Evolutionary conservation across 2,888 invertebrate species (phyloP).

Genomic region (Torymus aiolomorphi): DNA sequence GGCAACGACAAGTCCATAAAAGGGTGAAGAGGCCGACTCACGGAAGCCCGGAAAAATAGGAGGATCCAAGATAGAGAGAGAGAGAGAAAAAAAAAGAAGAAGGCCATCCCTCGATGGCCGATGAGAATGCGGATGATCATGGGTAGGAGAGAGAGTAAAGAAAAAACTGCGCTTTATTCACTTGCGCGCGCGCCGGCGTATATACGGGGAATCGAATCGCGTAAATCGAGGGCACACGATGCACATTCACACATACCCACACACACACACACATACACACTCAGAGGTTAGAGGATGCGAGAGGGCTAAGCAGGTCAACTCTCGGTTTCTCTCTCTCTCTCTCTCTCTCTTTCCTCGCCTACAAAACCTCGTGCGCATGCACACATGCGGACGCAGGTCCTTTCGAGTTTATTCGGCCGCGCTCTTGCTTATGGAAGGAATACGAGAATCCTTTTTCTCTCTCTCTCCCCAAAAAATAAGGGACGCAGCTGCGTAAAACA

Average conservation of each 20-base stretch:
- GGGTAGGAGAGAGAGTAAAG: slow-evolving; percentile 24
- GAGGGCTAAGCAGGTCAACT: slow-evolving; percentile 64
- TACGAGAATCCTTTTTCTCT: neutral
- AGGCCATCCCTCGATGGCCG: slow-evolving; percentile 44
- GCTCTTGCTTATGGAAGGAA: too few species aligned
- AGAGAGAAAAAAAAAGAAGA: slow-evolving; percentile 16
- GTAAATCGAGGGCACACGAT: slow-evolving; percentile 66
- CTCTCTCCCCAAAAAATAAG: slow-evolving; percentile 63
- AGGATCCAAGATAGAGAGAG: slow-evolving; percentile 24
- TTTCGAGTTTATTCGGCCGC: slow-evolving; percentile 74
- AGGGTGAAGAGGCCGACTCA: slow-evolving; percentile 45
- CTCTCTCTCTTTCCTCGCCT: too few species aligned
- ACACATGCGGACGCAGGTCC: slow-evolving; percentile 67
- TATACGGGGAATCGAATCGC: slow-evolving; percentile 60
- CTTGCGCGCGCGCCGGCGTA: neutral
- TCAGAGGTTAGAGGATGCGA: slow-evolving; percentile 26
- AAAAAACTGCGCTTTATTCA: neutral
- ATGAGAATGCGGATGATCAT: neutral
- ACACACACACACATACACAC: neutral
- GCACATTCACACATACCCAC: slow-evolving; percentile 30
- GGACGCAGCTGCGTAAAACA: slow-evolving; percentile 74
- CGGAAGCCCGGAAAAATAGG: slow-evolving; percentile 27
- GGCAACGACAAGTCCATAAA: slow-evolving; percentile 32
- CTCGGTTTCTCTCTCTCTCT: slow-evolving; percentile 43
- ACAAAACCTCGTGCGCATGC: slow-evolving; percentile 9